Evolutionary conservation across 2,113 vertebrate species (phyloP), one percentile per base, ranked within the genome.

Genomic region (Balaenoptera acutorostrata): DNA sequence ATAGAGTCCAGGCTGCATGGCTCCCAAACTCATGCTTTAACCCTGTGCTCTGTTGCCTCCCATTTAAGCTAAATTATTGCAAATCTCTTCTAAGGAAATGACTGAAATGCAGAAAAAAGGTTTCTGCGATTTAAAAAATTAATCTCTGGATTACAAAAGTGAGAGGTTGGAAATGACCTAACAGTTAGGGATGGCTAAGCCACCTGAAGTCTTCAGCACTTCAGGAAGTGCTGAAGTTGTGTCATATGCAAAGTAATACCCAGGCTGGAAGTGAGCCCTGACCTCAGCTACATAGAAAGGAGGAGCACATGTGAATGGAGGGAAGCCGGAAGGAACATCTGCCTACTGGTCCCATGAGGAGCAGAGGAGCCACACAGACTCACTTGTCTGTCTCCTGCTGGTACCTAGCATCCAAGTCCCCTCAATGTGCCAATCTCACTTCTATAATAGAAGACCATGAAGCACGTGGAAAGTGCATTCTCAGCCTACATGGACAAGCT

Each of bases 401-500:
- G n/a, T 61, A 44, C 72, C 55, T 5, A 0, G 15, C 8, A 41
- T 6, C 52, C 21, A 20, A 33, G 41, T 18, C 46, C 21, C 74
- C 39, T 46, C 12, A 21, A 11, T 0, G 27, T 14, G 33, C 61
- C 33, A 31, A 0, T 13, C 81, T 88, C 15, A 12, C 39, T 41
- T 55, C 29, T 27, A 1, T 4, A 21, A 8, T 2, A 8, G 82
- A 23, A n/a, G 49, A n/a, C 55, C 75, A 11, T 1, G 44, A 13
- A 6, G 0, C 10, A 0, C 0, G 0, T 0, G 69, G 8, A 2
- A 29, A 39, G 33, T 0, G 18, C 1, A 0, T 14, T 17, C 55
- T 2, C 7, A 9, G 17, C 23, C 87, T 13, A 0, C 18, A 0
- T 0, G 25, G 13, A 29, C 68, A 29, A 77, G 69, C 29, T 46